These are phyloP conservation scores for Andrena camellia DNA, from an alignment of 2,888 invertebrate species.

Conservation along the genomic window DNA sequence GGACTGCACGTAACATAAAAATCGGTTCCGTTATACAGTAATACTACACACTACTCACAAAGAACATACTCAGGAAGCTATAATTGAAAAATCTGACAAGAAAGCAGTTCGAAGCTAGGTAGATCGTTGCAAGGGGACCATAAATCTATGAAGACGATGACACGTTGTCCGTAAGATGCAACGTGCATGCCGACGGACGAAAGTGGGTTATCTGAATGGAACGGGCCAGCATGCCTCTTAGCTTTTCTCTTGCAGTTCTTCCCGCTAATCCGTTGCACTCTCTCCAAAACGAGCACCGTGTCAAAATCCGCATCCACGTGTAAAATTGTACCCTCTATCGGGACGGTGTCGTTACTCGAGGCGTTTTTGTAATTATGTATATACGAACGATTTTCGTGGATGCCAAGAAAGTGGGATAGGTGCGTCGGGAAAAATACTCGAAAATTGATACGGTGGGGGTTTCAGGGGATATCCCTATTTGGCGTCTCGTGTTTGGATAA, in stretches of 20 bases:
- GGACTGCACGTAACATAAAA: too few relatives aligned
- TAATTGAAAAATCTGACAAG: not conserved
- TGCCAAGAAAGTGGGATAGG: conserved; percentile 28
- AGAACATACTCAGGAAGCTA: not conserved
- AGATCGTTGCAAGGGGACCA: not conserved
- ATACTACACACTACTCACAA: not conserved
- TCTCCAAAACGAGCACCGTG: conserved; percentile 56
- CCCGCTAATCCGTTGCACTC: conserved; percentile 72
- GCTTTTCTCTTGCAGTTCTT: conserved; percentile 72
- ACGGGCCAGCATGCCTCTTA: conserved; percentile 64
- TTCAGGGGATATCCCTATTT: not conserved
- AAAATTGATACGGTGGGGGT: not conserved
- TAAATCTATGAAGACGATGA: conserved; percentile 60
- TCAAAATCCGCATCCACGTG: conserved; percentile 24
- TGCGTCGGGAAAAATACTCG: not conserved
- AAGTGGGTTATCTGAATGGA: conserved; percentile 75
- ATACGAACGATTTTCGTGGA: conserved; percentile 9
- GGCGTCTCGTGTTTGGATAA: too few relatives aligned
- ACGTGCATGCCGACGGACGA: conserved; percentile 58
- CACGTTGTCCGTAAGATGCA: conserved; percentile 59
- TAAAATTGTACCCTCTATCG: conserved; percentile 41
- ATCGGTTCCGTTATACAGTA: not conserved
- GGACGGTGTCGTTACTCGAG: not conserved
- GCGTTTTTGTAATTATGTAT: conserved; percentile 5
- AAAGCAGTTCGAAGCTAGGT: not conserved